Base-by-base conservation (phyloP, 2,888 invertebrate genomes). In the Melinaea marsaeus region DNA sequence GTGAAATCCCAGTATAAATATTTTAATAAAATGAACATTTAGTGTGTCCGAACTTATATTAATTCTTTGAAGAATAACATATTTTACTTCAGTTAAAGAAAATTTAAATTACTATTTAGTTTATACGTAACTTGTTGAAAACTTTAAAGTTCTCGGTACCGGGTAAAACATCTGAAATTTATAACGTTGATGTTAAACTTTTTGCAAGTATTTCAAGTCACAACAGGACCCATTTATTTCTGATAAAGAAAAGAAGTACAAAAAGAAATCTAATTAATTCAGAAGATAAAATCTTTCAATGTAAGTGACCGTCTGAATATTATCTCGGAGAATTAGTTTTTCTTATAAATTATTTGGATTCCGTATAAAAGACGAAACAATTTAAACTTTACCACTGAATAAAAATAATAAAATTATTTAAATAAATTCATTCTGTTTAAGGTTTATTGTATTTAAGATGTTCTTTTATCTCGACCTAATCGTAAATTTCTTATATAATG, bases 301-400 rank as follows among this genome's bases (percentile, higher is more conserved):
- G 76, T 77, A 67, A 80, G 78, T 78, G 77, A 77, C 79, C 75
- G 74, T 66, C 71, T 70, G 72, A 79, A 77, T 77, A 79, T 82
- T 83, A 85, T 83, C 84, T 84, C 62, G 45, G 55, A 45, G n/a
- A 55, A 65, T 66, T 64, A 60, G 68, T 69, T 65, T 64, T 51
- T 61, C 58, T 58, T 63, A 42, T 74, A 78, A 75, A 79, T 77
- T 77, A 78, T 32, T 55, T 33, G 35, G 74, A 75, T 75, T 80
- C 74, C 73, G 56, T 71, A 74, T 77, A 70, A 72, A 81, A 83
- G 76, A 75, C 84, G 84, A 83, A 86, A 81, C 84, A 85, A 85
- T 85, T 84, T 77, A 83, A 88, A 86, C 81, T 86, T 85, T 79
- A 77, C 77, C 79, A 81, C 83, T 85, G 84, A 88, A 87, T 87